Base-by-base conservation (phyloP, 2,113 vertebrate species). In the Perccottus glenii region DNA sequence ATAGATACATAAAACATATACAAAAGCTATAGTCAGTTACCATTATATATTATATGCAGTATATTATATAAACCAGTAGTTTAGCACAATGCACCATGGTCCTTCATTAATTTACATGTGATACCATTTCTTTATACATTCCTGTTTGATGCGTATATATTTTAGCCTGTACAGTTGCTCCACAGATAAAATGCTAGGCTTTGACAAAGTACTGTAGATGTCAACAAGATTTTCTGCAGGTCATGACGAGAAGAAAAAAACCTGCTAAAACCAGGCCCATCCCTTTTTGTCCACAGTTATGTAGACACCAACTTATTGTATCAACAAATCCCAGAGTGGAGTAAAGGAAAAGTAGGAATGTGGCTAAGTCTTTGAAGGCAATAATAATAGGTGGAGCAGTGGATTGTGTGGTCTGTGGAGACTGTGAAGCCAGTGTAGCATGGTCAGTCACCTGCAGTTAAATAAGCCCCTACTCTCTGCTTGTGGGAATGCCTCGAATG, bases 401-500 rank as follows among this genome's bases (percentile, higher is more conserved):
- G 49, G 27, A 46, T 35, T 19, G 65, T 6, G 64, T 60, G 45
- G 67, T 60, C 40, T 45, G 73, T 60, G 10, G 32, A 46, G 27
- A 65, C 52, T 58, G 73, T 80, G 77, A 50, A 72, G 51, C 32
- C 70, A 68, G 84, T 69, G 77, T 48, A 66, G 75, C 6, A 3
- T 74, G 70, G 77, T 75, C 75, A 63, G 5, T 88, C 84, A 88
- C 83, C 82, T 86, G 85, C 84, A 76, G 67, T 82, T 88, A 88
- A n/a, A 88, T 89, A 67, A 50, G 78, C 42, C 49, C 76, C 78
- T 74, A 70, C 77, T 72, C 77, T 70, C 60, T 15, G 76, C 77
- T 64, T 77, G 75, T 84, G 81, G 67, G 86, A 87, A 85, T 71
- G 70, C 61, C 58, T 75, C 47, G 43, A 53, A 83, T 86, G 82